Base-by-base conservation (phyloP, 2,888 invertebrate species). In the Dermolepida albohirtum region DNA sequence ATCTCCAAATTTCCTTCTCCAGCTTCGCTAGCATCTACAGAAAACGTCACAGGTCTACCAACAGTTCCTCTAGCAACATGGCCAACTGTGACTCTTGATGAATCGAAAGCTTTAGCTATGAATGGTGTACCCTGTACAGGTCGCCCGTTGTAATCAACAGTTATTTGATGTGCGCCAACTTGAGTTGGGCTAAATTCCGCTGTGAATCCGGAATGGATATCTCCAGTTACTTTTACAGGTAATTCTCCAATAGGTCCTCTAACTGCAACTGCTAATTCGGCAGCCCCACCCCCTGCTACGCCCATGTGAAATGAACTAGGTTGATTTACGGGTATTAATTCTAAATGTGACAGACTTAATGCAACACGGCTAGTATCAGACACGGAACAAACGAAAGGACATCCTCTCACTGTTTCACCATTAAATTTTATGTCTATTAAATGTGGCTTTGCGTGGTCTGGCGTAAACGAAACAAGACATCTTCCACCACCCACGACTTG, bases 1-100 rank as follows among this genome's bases (percentile, higher is more conserved):
- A 98, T 98, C 85, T 98, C 98, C 74, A 98, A 86, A 83, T 96
- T 96, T 63, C 98, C 98, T 85, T 98, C 98, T 8, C 98, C 98
- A 52, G 98, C 97, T 82, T 96, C 93, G 72, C 95, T 95, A 2
- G 97, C 97, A 82, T 98, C 97, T 62, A 98, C 97, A 14, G 94
- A 94, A 79, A 97, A 93, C 78, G 96, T 95, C n/a, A 96, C 94
- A 4, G 95, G 92, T 73, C 96, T 90, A 62, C 97, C 96, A 8
- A 97, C 92, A 66, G 90, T 89, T 41, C 93, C 92, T 72, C 92
- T 89, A 50, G 93, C 94, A 39, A 89, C 89, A n/a, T 90, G 89
- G 67, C 91, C 91, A 22, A 93, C 90, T 11, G 91, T 91, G 50
- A 94, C 91, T 74, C 91, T 89, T 72, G 93, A 92, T 29, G 97